phyloP scores from a whole-genome alignment of 1,140 invertebrate genomes.

The Tribolium madens region DNA sequence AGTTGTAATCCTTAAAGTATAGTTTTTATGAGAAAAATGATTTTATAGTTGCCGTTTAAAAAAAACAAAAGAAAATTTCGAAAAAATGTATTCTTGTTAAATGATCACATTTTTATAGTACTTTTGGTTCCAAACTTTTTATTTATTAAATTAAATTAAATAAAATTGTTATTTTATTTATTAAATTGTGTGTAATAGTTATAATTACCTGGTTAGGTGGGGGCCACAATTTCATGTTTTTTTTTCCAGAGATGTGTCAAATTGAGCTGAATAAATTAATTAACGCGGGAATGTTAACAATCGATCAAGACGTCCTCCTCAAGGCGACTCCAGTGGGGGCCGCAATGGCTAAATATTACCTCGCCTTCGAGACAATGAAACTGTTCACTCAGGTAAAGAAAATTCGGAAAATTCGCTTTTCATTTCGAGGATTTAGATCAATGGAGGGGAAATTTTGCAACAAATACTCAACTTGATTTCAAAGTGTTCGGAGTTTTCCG shows the following conservation, averaged over 20 bases:
- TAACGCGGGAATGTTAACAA: slow-evolving; percentile 68
- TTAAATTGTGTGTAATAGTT: too few relatives aligned
- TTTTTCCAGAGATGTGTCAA: slow-evolving; percentile 68
- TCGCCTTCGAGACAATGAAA: slow-evolving; percentile 75
- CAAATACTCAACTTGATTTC: slow-evolving; percentile 67
- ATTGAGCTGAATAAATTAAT: slow-evolving; percentile 71
- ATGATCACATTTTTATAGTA: too few relatives aligned
- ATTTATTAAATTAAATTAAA: too few relatives aligned
- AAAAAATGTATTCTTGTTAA: too few relatives aligned
- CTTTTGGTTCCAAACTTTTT: too few relatives aligned
- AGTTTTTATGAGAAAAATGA: too few relatives aligned
- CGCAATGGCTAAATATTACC: slow-evolving; percentile 76
- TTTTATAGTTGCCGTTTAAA: too few relatives aligned
- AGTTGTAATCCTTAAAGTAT: too few relatives aligned
- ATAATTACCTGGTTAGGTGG: too few relatives aligned
- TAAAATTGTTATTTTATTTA: too few relatives aligned
- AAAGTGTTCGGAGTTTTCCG: slow-evolving; percentile 71
- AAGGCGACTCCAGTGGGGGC: slow-evolving; percentile 69
- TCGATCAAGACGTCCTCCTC: slow-evolving; percentile 67
- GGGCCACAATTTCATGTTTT: slow-evolving; percentile 41
- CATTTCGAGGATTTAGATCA: slow-evolving; percentile 60
- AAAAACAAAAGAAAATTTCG: too few relatives aligned
- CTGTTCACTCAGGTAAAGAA: slow-evolving; percentile 66
- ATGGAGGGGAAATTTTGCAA: slow-evolving; percentile 65
- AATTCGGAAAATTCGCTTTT: background rate